Conservation (phyloP, 2,888 invertebrate species). For the Cristatella mucedo region DNA sequence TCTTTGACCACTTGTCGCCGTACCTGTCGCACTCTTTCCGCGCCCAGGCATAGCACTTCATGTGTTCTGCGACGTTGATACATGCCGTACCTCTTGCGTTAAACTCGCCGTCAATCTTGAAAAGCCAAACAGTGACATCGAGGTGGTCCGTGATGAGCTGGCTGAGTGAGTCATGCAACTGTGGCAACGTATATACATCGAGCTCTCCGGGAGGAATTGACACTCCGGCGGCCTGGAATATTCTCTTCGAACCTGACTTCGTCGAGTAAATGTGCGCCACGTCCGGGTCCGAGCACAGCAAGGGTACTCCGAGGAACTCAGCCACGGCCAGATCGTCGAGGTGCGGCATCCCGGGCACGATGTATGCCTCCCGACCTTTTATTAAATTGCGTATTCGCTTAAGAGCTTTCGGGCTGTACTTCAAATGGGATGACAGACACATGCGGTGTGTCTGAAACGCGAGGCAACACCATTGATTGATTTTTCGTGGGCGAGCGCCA, state of each 20-base stretch:
- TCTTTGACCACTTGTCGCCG: slow-evolving; percentile 38
- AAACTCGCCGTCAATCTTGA: slow-evolving; percentile 36
- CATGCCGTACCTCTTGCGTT: slow-evolving; percentile 35
- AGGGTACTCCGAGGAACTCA: slow-evolving; percentile 29
- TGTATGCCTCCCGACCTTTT: slow-evolving; percentile 32
- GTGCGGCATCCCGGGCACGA: slow-evolving; percentile 32
- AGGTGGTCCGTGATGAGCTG: slow-evolving; percentile 37
- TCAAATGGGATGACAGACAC: slow-evolving; percentile 34
- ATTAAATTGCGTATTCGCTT: slow-evolving; percentile 31
- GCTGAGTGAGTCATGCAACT: slow-evolving; percentile 35
- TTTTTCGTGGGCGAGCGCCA: too few relatives aligned
- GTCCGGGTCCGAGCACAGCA: slow-evolving; percentile 33
- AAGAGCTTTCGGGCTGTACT: slow-evolving; percentile 34
- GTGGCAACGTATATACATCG: slow-evolving; percentile 35
- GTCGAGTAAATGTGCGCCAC: slow-evolving; percentile 34
- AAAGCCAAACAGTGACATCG: slow-evolving; percentile 32
- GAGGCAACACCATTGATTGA: slow-evolving; percentile 6
- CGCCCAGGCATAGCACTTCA: slow-evolving; percentile 33
- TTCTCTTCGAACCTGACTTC: slow-evolving; percentile 36
- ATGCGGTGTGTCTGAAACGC: slow-evolving; percentile 30
- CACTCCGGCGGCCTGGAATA: slow-evolving; percentile 29
- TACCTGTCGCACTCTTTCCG: slow-evolving; percentile 32
- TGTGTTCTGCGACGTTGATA: slow-evolving; percentile 28
- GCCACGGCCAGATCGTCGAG: slow-evolving; percentile 34
- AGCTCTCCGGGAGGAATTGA: slow-evolving; percentile 34